These are phyloP conservation scores for Sebastes hubbsi DNA, from an alignment of 2,797 vertebrate genomes.

Conservation along the genomic window DNA sequence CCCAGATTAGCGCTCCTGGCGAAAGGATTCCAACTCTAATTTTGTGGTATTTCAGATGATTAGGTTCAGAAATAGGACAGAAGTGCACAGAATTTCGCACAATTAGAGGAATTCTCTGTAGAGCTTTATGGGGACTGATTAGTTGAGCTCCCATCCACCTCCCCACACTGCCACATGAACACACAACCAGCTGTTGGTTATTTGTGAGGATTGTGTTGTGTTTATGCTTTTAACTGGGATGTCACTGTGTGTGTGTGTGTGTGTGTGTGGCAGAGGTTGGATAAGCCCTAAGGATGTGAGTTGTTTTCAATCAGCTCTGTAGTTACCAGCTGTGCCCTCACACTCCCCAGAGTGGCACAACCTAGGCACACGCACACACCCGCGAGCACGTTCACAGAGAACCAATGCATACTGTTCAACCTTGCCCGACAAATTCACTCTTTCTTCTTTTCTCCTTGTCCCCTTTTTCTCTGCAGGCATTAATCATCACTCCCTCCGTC, in stretches of 20 bases:
- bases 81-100: constrained; percentile 70
- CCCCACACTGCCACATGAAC: constrained; percentile 56
- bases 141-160: constrained; percentile 65
- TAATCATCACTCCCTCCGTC: constrained; percentile 56
- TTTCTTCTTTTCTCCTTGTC: constrained; percentile 64
- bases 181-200: constrained; percentile 79
- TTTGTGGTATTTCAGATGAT: constrained; percentile 79
- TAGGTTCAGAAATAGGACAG: constrained; percentile 79
- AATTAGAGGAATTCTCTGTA: constrained; percentile 73
- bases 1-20: constrained; percentile 72
- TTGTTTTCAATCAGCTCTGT: constrained; percentile 86
- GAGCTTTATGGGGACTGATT: constrained; percentile 72
- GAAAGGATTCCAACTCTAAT: constrained; percentile 77
- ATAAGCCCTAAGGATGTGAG: constrained; percentile 77
- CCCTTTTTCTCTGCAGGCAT: constrained; percentile 69
- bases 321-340: constrained; percentile 83
- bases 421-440: constrained; percentile 58
- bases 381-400: constrained; percentile 25
- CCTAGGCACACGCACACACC: constrained; percentile 46
- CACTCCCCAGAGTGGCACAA: constrained; percentile 71
- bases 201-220: constrained; percentile 65
- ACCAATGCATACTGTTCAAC: constrained; percentile 62
- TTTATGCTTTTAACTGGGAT: constrained; percentile 66
- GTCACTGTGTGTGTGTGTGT: constrained; percentile 41
- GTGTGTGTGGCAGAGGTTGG: constrained; percentile 58